Evolutionary conservation across 2,113 vertebrate genomes (phyloP).

Genomic region (Hepsetus odoe): DNA sequence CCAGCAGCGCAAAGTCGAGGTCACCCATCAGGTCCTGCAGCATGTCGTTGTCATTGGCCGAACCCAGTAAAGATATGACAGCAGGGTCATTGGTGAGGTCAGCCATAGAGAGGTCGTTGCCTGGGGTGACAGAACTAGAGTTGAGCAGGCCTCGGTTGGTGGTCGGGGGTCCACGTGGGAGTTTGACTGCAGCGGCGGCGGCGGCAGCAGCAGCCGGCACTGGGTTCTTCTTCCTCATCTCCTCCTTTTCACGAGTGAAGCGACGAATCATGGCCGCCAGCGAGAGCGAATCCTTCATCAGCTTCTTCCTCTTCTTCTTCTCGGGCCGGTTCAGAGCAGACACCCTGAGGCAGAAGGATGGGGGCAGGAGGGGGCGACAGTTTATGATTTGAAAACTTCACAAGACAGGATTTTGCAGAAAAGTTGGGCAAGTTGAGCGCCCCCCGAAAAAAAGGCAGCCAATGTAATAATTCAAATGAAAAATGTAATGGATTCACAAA

Average conservation of each 20-base stretch:
- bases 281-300: conserved; percentile 91
- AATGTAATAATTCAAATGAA: too few relatives aligned
- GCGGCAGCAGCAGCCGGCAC: conserved; percentile 46
- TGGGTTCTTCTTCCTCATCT: conserved; percentile 83
- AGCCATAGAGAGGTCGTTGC: conserved; percentile 66
- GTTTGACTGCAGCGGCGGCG: conserved; percentile 41
- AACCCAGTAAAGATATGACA: conserved; percentile 91
- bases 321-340: conserved; percentile 90
- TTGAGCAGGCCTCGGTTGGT: conserved; percentile 64
- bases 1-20: conserved; percentile 92
- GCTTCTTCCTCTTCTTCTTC: conserved; percentile 95
- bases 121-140: conserved; percentile 71
- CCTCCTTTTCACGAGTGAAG: conserved; percentile 95
- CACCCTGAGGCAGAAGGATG: conserved; percentile 72
- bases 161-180: background rate
- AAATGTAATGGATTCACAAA: too few relatives aligned
- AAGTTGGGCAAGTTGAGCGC: background rate
- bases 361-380: background rate
- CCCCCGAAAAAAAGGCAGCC: background rate
- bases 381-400: background rate
- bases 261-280: conserved; percentile 95
- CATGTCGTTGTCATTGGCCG: conserved; percentile 88
- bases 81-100: conserved; percentile 81
- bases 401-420: background rate
- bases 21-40: conserved; percentile 94